Base-by-base conservation (phyloP, 2,888 invertebrate genomes). In the Zygothrica quintamaculata region DNA sequence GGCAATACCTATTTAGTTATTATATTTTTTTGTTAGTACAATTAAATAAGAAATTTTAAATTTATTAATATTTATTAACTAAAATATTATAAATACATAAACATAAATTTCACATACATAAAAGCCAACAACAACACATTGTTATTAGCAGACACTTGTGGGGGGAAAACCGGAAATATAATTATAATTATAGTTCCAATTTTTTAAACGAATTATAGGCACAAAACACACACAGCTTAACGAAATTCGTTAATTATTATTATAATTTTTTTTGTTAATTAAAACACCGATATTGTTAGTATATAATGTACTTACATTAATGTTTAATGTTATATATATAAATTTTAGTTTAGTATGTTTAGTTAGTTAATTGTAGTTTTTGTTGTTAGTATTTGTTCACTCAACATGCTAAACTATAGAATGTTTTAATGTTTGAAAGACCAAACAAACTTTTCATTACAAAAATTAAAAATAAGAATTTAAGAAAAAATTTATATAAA, bases 331-430 rank as follows among this genome's bases (percentile, higher is more conserved):
- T 48, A 5, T 16, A 44, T 46, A 33, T 22, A 31, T 52, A 43
- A 34, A 48, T 48, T 52, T 31, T 39, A 29, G 60, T 74, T 73
- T 55, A 59, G 29, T 43, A 55, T 47, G 40, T 65, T 50, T 52
- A 36, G 18, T 65, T 76, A 65, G 36, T 65, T 66, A 15, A 33
- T 68, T 52, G 43, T 65, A n/a, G n/a, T 40, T 52, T 31, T 44
- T 25, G 36, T 59, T 52, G 52, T 64, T 59, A 71, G 46, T 65
- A 48, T 51, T 50, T 72, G 42, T 71, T 81, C 77, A 71, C 75
- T 78, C 68, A 78, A 84, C 84, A 84, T 84, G 84, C 84, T 71
- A 68, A 74, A 74, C 77, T 77, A 82, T 76, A 69, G 71, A 74
- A 62, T 68, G 44, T 74, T 71, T 65, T n/a, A n/a, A n/a, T n/a